A percentile compares a stretch with the other conserved stretches of the same genome.
phyloP scores from a whole-genome alignment of 2,888 invertebrate genomes.

The Tromatobia lineatoria region DNA sequence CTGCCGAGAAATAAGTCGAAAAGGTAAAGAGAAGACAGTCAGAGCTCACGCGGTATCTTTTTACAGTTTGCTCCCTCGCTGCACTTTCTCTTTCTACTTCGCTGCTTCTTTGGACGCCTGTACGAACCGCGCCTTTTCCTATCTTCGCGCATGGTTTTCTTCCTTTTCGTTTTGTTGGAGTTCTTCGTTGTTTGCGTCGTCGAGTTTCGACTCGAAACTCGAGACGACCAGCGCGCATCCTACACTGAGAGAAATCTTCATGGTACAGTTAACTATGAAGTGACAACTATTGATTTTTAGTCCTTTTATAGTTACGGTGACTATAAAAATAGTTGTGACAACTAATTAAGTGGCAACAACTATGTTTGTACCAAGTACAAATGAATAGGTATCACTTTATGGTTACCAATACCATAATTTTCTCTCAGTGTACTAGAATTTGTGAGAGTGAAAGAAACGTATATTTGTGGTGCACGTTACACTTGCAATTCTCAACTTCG shows the following conservation, averaged over 20 bases:
- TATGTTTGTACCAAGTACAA: no score
- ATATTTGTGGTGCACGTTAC: constrained; percentile 35
- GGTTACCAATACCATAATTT: no score
- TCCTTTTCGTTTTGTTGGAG: background rate
- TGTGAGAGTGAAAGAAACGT: constrained; percentile 5
- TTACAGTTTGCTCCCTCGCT: constrained; percentile 25
- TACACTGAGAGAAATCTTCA: no score
- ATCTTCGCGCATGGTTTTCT: background rate
- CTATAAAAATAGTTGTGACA: no score
- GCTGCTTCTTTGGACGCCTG: background rate
- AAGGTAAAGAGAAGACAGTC: background rate
- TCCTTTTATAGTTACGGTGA: no score
- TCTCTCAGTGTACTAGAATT: no score
- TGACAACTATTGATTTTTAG: no score
- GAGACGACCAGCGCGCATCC: background rate
- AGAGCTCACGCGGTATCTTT: constrained; percentile 20
- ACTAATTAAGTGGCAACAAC: no score
- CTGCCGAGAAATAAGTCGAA: constrained; percentile 1
- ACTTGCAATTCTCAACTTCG: constrained; percentile 19
- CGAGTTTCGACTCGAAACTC: constrained; percentile 20
- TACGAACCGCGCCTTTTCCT: background rate
- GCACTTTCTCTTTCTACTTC: constrained; percentile 4
- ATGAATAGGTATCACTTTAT: no score
- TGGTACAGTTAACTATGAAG: no score
- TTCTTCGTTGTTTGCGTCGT: constrained; percentile 12